Evolutionary conservation across 2,113 vertebrate genomes (phyloP), one percentile per base, ranked within the genome.

Genomic region (Pollachius pollachius): DNA sequence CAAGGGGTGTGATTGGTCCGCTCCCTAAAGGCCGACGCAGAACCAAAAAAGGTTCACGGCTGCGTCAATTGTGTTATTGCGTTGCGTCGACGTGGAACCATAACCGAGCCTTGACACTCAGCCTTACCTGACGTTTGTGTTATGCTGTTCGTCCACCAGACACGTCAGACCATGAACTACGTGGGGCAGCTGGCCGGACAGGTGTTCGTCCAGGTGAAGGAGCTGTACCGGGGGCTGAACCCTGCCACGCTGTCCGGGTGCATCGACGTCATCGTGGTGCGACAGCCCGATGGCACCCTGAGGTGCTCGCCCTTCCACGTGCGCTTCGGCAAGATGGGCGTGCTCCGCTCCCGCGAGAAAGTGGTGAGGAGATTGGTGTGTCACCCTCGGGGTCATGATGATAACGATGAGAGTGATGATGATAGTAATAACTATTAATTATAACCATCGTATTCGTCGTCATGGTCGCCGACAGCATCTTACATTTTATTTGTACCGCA

Each of bases 221-320:
- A 99, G 71, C 92, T 99, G 56, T 99, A 99, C 83, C 94, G 94
- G 78, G 97, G 97, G 25, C 88, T 99, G 68, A 99, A 99, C 68
- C 97, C 97, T 0, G 97, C 97, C 76, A 99, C 97, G 0, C 77
- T 99, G 1, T 98, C 96, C 0, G 97, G 97, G 61, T 98, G 96
- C 77, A 99, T 99, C 0, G 97, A 99, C 30, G 92, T 99, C 66
- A 98, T 99, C 0, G 97, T 98, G 0, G 89, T 99, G 18, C 93
- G 90, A 1, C 97, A 94, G 77, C 96, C 97, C 2, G 95, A 98
- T 27, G 97, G 95, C 67, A 93, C 90, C 21, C 91, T 99, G n/a
- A 95, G 95, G 74, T 99, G 97, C 76, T 99, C 97, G 0, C 97
- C 97, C 4, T 99, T 99, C 88, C 97, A 99, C 0, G 97, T 99